Evolutionary conservation across 2,888 invertebrate species (phyloP).

Genomic region (Phragmatobia fuliginosa): DNA sequence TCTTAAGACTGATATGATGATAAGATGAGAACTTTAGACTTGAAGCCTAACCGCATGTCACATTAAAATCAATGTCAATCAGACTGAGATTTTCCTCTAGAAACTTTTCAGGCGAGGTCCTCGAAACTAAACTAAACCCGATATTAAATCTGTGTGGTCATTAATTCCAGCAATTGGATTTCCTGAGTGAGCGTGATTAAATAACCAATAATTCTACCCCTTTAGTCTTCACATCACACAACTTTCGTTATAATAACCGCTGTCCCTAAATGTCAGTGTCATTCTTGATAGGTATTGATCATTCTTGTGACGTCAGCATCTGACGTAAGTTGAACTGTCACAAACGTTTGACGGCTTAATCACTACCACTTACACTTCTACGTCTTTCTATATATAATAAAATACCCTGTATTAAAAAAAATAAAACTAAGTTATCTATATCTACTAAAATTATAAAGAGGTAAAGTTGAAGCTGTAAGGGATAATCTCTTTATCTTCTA

Average conservation of each 20-base stretch:
- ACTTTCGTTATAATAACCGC: conserved; percentile 1
- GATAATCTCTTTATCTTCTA: too few species aligned
- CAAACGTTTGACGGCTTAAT: conserved; percentile 27
- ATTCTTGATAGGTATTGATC: conserved; percentile 5
- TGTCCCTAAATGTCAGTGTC: conserved; percentile 14
- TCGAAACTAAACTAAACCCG: neutral
- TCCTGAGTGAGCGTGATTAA: neutral
- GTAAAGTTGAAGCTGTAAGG: too few species aligned
- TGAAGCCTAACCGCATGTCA: neutral
- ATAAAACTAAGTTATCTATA: too few species aligned
- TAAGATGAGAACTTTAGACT: neutral
- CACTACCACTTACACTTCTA: conserved; percentile 14
- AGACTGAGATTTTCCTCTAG: neutral
- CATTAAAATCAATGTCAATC: neutral
- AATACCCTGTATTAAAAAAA: too few species aligned
- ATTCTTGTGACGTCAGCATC: conserved; percentile 12
- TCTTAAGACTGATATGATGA: too few species aligned
- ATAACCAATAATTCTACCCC: neutral
- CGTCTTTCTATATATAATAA: too few species aligned
- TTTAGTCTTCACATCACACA: neutral
- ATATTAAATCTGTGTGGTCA: neutral
- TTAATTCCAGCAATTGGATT: neutral
- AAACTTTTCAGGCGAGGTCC: neutral
- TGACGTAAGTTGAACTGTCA: conserved; percentile 21
- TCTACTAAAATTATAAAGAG: too few species aligned